phyloP scores from a whole-genome alignment of 2,888 invertebrate genomes.

The Cosmia pyralina region DNA sequence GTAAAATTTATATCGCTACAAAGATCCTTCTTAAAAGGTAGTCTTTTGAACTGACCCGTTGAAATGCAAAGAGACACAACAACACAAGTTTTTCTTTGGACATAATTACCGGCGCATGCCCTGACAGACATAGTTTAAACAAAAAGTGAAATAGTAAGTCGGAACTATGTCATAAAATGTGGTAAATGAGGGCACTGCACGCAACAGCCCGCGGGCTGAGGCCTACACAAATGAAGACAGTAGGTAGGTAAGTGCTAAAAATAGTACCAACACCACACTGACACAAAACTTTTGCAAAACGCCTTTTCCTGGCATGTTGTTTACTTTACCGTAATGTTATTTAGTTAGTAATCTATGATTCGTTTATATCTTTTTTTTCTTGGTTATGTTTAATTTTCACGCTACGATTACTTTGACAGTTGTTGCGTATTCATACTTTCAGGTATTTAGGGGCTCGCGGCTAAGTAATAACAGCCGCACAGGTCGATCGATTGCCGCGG shows the following conservation, averaged over 20 bases:
- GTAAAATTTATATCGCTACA: not conserved
- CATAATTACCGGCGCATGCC: slow-evolving; percentile 67
- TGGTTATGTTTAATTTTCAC: slow-evolving; percentile 47
- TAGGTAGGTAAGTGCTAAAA: slow-evolving; percentile 70
- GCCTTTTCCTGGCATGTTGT: slow-evolving; percentile 58
- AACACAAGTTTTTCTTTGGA: slow-evolving; percentile 63
- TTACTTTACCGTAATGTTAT: slow-evolving; percentile 61
- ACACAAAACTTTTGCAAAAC: slow-evolving; percentile 69
- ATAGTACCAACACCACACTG: slow-evolving; percentile 68
- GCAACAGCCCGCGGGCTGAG: slow-evolving; percentile 73
- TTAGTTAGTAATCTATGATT: slow-evolving; percentile 47
- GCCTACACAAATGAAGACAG: slow-evolving; percentile 74
- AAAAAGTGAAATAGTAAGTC: slow-evolving; percentile 88
- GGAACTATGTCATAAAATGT: slow-evolving; percentile 88
- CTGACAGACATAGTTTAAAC: slow-evolving; percentile 84
- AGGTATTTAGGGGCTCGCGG: not conserved
- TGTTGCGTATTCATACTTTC: not conserved
- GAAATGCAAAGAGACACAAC: slow-evolving; percentile 56
- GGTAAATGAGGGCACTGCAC: slow-evolving; percentile 83
- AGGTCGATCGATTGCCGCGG: too few relatives aligned
- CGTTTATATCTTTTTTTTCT: slow-evolving; percentile 38
- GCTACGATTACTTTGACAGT: slow-evolving; percentile 25
- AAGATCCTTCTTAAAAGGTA: not conserved
- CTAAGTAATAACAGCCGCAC: too few relatives aligned
- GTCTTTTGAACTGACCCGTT: slow-evolving; percentile 19